Evolutionary conservation across 2,888 invertebrate species (phyloP).

Genomic region (Meghimatium bilineatum): DNA sequence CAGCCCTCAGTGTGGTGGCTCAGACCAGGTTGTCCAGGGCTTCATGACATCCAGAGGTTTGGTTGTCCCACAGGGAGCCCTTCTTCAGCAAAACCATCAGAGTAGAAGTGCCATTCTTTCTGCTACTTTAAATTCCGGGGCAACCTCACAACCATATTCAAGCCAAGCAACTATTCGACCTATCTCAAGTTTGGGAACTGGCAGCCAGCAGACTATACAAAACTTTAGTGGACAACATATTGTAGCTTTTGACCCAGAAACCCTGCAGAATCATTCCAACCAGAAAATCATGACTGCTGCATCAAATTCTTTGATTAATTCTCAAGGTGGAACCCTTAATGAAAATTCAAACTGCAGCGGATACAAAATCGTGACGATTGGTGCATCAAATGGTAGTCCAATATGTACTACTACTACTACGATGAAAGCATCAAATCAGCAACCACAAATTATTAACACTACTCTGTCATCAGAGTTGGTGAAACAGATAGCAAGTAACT

Average conservation of each 20-base stretch:
- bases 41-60: conserved; percentile 44
- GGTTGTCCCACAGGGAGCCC: conserved; percentile 44
- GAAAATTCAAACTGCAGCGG: conserved; percentile 14
- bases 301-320: not conserved
- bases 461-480: conserved; percentile 51
- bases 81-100: conserved; percentile 28
- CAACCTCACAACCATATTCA: not conserved
- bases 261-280: conserved; percentile 12
- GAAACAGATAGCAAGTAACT: conserved; percentile 47
- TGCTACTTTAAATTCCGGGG: not conserved
- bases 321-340: not conserved
- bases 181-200: not conserved
- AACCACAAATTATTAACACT: conserved; percentile 19
- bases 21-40: conserved; percentile 43
- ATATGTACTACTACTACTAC: not conserved
- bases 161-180: conserved; percentile 5
- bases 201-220: conserved; percentile 3
- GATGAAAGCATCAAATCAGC: not conserved
- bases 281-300: conserved; percentile 9
- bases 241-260: not conserved
- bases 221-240: not conserved
- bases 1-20: conserved; percentile 41
- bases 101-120: conserved; percentile 16
- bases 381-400: not conserved
- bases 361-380: conserved; percentile 7